phyloP scores from a whole-genome alignment of 2,797 vertebrate species.

The Pseudochirops corinnae region DNA sequence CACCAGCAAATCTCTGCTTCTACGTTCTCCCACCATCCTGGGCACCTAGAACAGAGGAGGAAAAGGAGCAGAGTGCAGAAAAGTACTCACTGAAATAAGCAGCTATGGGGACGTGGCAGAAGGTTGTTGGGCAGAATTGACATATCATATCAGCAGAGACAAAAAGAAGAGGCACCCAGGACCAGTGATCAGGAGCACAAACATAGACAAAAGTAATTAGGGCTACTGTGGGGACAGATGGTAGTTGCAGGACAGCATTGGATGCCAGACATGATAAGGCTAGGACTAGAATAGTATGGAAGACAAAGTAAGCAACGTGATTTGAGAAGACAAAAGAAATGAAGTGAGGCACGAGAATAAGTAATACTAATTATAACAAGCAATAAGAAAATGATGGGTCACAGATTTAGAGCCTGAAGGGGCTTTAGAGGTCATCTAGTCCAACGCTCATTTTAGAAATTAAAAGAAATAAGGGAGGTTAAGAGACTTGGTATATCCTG shows the following conservation, averaged over 20 bases:
- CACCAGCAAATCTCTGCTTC: constrained; percentile 90
- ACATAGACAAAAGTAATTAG: not conserved
- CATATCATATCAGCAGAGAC: not conserved
- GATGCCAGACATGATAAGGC: not conserved
- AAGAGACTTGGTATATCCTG: not conserved
- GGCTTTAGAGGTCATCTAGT: not conserved
- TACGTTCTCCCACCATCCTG: constrained; percentile 92
- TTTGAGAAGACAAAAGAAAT: not conserved
- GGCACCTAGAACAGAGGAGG: constrained; percentile 69
- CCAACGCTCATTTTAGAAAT: not conserved
- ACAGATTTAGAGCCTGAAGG: not conserved
- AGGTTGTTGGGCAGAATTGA: not conserved
- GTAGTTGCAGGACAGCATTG: not conserved
- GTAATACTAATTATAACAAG: too few species aligned
- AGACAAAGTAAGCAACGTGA: not conserved
- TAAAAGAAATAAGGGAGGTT: not conserved
- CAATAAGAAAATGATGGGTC: not conserved
- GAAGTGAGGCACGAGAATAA: not conserved
- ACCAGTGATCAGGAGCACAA: not conserved
- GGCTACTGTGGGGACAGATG: not conserved
- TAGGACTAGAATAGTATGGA: not conserved
- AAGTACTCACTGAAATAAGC: not conserved
- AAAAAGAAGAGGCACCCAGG: not conserved
- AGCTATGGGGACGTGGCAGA: not conserved
- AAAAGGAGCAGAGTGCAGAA: constrained; percentile 13